These are phyloP conservation scores for Brachymystax lenok DNA, from an alignment of 2,797 vertebrate genomes.

Conservation along the genomic window DNA sequence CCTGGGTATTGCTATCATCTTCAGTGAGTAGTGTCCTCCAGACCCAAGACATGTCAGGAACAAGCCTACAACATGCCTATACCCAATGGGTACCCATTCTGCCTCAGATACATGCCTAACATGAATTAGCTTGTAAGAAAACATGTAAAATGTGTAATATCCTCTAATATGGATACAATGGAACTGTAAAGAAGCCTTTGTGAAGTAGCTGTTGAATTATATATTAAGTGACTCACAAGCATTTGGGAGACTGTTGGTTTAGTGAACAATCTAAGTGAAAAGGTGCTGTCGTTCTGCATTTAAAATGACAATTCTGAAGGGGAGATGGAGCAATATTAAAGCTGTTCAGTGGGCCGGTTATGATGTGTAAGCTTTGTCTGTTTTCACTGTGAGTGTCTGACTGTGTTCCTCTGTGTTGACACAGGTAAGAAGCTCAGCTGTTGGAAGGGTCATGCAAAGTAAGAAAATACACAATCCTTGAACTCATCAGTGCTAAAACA, in stretches of 20 bases:
- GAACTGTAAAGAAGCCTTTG: background rate
- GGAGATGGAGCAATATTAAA: too few relatives aligned
- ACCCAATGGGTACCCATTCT: background rate
- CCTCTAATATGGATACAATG: background rate
- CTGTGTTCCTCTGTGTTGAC: constrained; percentile 10
- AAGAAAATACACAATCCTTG: too few relatives aligned
- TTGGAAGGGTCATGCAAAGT: constrained; percentile 39
- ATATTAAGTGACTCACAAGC: background rate
- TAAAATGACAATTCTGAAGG: background rate
- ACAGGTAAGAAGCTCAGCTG: constrained; percentile 55
- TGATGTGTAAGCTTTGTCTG: too few relatives aligned
- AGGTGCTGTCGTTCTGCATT: background rate
- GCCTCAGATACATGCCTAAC: background rate
- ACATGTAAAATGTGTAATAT: background rate
- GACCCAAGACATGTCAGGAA: background rate
- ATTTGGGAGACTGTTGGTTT: background rate
- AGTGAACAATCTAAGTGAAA: background rate
- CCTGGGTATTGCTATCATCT: constrained; percentile 79
- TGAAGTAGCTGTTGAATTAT: background rate
- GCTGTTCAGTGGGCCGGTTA: too few relatives aligned
- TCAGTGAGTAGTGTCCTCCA: constrained; percentile 79
- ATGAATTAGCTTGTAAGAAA: background rate
- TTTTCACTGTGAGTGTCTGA: background rate
- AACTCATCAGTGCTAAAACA: too few relatives aligned
- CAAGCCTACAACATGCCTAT: background rate